Base-by-base conservation (phyloP, 2,888 invertebrate species). In the Hypercompe scribonia region DNA sequence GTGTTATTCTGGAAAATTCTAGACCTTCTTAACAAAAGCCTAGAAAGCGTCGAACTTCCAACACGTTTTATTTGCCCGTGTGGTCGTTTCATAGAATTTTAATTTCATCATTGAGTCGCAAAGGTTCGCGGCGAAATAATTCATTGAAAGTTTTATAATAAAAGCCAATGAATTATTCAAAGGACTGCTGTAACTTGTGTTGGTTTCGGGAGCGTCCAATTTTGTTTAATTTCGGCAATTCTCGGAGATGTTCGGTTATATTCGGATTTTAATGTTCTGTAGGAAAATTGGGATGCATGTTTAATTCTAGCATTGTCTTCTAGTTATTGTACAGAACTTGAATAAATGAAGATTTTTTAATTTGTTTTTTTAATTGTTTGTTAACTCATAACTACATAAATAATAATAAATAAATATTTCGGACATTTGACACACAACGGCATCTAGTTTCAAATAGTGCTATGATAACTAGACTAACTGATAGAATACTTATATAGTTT, bases 141-240 rank as follows among this genome's bases (percentile, higher is more conserved):
- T 78, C 81, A 76, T 73, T 73, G 74, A 70, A 82, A 84, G 78
- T 84, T 84, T 78, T 78, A 84, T 81, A 83, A 78, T 84, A 84
- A 84, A 84, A 78, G 76, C 64, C 61, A 68, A 81, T 83, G 82
- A 84, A 83, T 83, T 63, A 84, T 83, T 84, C 67, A 83, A 66
- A n/a, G 61, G 70, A 69, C 42, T 68, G 75, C 70, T 74, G 77
- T 75, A 80, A 81, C 75, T 82, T 83, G 75, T 58, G 61, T 58
- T 74, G 65, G 67, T 68, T 63, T 65, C 69, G 28, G 65, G 31
- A 46, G 21, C 65, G 74, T 73, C 72, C 72, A 50, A 81, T 80
- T 64, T 81, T 78, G 75, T 5, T 46, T n/a, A 69, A 42, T 46
- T 66, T 36, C 71, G 65, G 72, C 58, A 21, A 39, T 58, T 28